These are phyloP conservation scores for Leucophenga varia DNA, from an alignment of 1,140 invertebrate genomes.

Conservation along the genomic window DNA sequence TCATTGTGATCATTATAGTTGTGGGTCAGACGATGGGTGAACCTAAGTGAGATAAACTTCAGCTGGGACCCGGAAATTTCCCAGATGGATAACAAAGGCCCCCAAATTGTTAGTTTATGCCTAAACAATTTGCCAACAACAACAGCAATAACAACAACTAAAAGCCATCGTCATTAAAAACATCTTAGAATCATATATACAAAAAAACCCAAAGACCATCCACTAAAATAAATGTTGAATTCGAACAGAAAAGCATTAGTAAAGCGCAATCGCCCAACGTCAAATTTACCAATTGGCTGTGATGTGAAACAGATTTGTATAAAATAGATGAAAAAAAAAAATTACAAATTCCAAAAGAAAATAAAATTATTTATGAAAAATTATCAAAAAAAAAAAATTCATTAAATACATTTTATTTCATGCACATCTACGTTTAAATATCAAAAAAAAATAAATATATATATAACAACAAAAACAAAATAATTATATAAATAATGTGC, in stretches of 20 bases:
- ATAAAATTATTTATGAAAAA: conserved; percentile 2
- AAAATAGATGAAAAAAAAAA: conserved; percentile 26
- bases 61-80: conserved; percentile 57
- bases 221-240: too few relatives aligned
- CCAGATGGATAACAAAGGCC: conserved; percentile 57
- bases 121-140: conserved; percentile 13
- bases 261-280: conserved; percentile 36
- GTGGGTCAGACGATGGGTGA: conserved; percentile 70
- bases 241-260: background rate
- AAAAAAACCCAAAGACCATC: too few relatives aligned
- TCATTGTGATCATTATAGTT: conserved; percentile 77
- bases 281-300: conserved; percentile 53
- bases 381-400: background rate
- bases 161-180: conserved; percentile 1
- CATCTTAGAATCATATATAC: conserved; percentile 2
- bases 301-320: conserved; percentile 47
- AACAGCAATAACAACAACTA: conserved; percentile 10
- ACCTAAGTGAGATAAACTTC: conserved; percentile 60
- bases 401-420: background rate
- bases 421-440: conserved; percentile 1
- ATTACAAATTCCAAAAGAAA: conserved; percentile 12
- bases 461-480: conserved; percentile 7
- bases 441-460: conserved; percentile 12
- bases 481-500: conserved; percentile 14
- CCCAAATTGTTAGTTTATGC: conserved; percentile 40